These are phyloP conservation scores for Dromiciops gliroides DNA, from an alignment of 2,113 vertebrate species.

Conservation along the genomic window DNA sequence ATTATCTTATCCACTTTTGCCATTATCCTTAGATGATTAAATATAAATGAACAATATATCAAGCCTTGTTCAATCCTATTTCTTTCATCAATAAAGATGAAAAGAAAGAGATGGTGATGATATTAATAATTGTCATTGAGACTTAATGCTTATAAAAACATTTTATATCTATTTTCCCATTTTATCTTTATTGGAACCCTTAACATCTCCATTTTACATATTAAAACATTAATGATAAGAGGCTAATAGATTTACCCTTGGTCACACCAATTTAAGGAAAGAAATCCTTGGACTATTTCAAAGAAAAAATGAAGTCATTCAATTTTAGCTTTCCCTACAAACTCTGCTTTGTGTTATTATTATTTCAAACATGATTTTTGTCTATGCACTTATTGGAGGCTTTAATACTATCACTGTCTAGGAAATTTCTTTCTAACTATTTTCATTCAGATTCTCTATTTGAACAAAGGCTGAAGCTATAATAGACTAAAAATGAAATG, in stretches of 20 bases:
- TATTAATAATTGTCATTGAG: not conserved
- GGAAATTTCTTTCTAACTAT: not conserved
- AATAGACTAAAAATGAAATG: conserved; percentile 18
- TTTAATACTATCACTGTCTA: not conserved
- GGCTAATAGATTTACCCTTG: not conserved
- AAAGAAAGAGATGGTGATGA: not conserved
- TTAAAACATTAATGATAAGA: not conserved
- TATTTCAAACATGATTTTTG: not conserved
- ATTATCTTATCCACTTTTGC: not conserved
- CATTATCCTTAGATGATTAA: not conserved
- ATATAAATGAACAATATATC: too few relatives aligned
- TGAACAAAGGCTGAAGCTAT: not conserved
- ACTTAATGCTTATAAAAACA: not conserved
- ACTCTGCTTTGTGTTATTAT: conserved; percentile 44
- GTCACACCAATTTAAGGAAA: not conserved
- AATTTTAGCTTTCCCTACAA: not conserved
- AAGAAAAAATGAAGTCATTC: not conserved
- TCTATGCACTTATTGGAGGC: not conserved
- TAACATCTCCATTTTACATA: not conserved
- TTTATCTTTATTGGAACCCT: not conserved
- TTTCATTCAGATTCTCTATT: not conserved
- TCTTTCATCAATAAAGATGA: not conserved
- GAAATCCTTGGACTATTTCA: not conserved
- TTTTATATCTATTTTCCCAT: not conserved
- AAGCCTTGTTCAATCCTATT: not conserved